phyloP scores from a whole-genome alignment of 2,113 vertebrate genomes.

The Chiloscyllium plagiosum region DNA sequence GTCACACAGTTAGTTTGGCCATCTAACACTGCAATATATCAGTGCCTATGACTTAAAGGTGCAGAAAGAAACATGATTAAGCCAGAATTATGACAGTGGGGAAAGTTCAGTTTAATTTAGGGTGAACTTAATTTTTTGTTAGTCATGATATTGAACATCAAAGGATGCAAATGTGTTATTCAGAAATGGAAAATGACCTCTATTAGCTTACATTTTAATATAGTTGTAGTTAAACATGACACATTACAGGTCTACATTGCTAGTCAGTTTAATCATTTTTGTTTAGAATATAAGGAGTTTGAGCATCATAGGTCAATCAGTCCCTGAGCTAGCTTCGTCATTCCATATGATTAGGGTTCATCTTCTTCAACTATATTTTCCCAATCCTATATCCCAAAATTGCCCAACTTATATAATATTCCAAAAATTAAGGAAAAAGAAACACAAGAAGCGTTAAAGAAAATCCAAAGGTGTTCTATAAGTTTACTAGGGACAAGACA shows the following conservation, averaged over 20 bases:
- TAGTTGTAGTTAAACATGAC: not conserved
- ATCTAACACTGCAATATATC: slow-evolving; percentile 44
- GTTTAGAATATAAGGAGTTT: not conserved
- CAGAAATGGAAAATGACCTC: not conserved
- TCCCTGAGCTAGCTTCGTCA: not conserved
- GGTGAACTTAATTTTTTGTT: not conserved
- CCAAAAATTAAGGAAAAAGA: not conserved
- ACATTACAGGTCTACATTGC: not conserved
- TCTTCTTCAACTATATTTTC: not conserved
- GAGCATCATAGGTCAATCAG: not conserved
- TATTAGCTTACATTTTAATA: not conserved
- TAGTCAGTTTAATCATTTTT: not conserved
- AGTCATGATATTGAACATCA: not conserved
- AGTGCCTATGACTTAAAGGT: not conserved
- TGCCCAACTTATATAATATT: not conserved
- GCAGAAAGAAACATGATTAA: slow-evolving; percentile 1
- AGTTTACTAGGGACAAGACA: too few relatives aligned
- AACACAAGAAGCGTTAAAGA: too few relatives aligned
- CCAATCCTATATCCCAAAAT: not conserved
- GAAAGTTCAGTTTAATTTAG: slow-evolving; percentile 3
- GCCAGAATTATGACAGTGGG: not conserved
- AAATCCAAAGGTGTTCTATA: too few relatives aligned
- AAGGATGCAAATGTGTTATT: not conserved
- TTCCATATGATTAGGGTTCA: not conserved
- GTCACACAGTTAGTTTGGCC: slow-evolving; percentile 39